Conservation (phyloP, 1,140 invertebrate species). For the Batillaria attramentaria region DNA sequence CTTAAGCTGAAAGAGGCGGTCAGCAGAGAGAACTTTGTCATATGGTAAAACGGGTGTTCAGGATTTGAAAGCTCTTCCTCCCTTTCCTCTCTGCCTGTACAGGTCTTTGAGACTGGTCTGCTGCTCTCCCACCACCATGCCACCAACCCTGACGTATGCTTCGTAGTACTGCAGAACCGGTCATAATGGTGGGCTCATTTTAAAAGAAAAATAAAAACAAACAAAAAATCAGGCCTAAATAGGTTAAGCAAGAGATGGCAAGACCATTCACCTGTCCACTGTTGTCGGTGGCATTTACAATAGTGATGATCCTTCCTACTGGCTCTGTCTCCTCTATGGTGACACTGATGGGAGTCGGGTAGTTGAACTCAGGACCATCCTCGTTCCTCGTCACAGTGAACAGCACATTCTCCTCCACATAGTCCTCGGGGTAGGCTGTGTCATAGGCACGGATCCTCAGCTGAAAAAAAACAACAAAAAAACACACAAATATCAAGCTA, state of each 20-base stretch:
- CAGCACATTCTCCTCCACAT: constrained; percentile 9
- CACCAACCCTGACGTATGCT: too few species aligned
- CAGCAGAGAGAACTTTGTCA: too few species aligned
- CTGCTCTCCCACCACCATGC: too few species aligned
- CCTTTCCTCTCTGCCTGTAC: too few species aligned
- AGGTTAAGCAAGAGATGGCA: too few species aligned
- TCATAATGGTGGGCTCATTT: too few species aligned
- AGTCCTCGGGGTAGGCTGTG: constrained; percentile 35
- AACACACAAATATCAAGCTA: too few species aligned
- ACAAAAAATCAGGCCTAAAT: background rate
- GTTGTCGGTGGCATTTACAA: constrained; percentile 50
- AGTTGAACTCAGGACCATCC: constrained; percentile 35
- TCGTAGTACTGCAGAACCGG: too few species aligned
- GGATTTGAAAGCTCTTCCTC: too few species aligned
- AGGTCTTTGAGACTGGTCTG: too few species aligned
- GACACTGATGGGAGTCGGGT: constrained; percentile 26
- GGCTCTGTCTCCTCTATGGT: constrained; percentile 44
- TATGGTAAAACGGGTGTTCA: too few species aligned
- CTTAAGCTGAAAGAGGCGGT: too few species aligned
- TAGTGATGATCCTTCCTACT: constrained; percentile 42
- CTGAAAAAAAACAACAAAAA: constrained; percentile 38
- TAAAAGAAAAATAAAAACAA: background rate
- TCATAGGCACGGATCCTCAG: constrained; percentile 41
- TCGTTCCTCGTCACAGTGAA: constrained; percentile 38
- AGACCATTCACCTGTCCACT: constrained; percentile 36